Base-by-base conservation (phyloP, 1,140 invertebrate genomes). In the Calycopis cecrops region DNA sequence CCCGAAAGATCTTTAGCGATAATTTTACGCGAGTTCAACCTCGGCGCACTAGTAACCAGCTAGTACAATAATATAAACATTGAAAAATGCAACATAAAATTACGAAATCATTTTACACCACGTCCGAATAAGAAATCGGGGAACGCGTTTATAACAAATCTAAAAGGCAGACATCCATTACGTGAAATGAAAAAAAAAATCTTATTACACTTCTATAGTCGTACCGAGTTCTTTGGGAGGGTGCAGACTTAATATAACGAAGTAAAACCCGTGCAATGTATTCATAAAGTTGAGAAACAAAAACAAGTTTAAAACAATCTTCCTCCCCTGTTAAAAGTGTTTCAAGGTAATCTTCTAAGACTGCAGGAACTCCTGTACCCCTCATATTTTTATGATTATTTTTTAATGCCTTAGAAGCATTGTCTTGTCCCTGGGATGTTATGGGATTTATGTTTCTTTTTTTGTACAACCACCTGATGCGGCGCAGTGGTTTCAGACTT, bases 291-390 rank as follows among this genome's bases (percentile, higher is more conserved):
- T 65, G 57, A 47, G 42, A 14, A 74, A 73, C 65, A 69, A 74
- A 71, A 74, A 76, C 65, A 70, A 70, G 63, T 67, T 50, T 66
- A 76, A 76, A 84, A 79, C 67, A 75, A 79, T 75, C 73, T 76
- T 67, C 62, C 57, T 52, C 62, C 60, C 67, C 71, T 66, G 73
- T 65, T 71, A 62, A 78, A 85, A 79, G 73, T 76, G 76, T 80
- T 81, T 74, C 67, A 76, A 77, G 66, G 73, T 85, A 81, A 83
- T 85, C 78, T 76, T 68, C 71, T 71, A 71, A 79, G 78, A 81
- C 73, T 79, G 73, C 70, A 73, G 62, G 54, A 73, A 81, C 77
- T 69, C 74, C 21, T 81, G 80, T 76, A 77, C 70, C 61, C 67
- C 59, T 63, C 68, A 71, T 76, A 73, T 77, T 80, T 83, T 73